Evolutionary conservation across 2,888 invertebrate genomes (phyloP).

Genomic region (Empis stercorea): DNA sequence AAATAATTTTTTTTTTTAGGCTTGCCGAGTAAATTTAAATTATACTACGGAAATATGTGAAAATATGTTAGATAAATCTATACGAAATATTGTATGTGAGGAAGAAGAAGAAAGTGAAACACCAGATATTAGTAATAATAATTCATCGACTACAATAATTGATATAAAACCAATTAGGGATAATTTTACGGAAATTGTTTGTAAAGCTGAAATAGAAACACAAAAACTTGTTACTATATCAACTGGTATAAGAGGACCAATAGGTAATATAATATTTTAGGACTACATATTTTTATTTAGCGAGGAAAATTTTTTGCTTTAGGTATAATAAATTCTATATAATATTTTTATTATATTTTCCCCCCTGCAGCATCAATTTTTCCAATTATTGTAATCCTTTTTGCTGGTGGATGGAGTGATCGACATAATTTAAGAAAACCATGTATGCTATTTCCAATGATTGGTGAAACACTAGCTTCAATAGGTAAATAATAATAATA

Average conservation of each 20-base stretch:
- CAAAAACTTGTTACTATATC: constrained; percentile 29
- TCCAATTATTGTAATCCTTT: constrained; percentile 32
- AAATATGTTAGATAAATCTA: constrained; percentile 29
- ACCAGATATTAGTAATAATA: too few relatives aligned
- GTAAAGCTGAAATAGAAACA: constrained; percentile 32
- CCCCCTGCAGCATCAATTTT: constrained; percentile 34
- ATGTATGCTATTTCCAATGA: constrained; percentile 31
- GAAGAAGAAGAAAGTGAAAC: constrained; percentile 21
- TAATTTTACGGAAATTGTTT: constrained; percentile 30
- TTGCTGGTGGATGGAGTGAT: constrained; percentile 37
- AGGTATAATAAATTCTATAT: too few relatives aligned
- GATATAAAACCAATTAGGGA: constrained; percentile 12
- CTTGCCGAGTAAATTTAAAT: constrained; percentile 32
- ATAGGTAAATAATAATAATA: too few relatives aligned
- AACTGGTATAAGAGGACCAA: constrained; percentile 32
- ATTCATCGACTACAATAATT: too few relatives aligned
- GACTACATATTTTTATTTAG: too few relatives aligned
- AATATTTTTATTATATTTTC: too few relatives aligned
- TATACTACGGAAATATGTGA: constrained; percentile 26
- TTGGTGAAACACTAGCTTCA: constrained; percentile 29
- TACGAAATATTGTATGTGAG: constrained; percentile 28
- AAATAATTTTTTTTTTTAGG: constrained; percentile 13
- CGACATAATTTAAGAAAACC: constrained; percentile 33
- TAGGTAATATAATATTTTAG: too few relatives aligned
- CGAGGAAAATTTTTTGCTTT: too few relatives aligned